Evolutionary conservation across 2,113 vertebrate genomes (phyloP), one percentile per base, ranked within the genome.

Genomic region (Electrona antarctica): DNA sequence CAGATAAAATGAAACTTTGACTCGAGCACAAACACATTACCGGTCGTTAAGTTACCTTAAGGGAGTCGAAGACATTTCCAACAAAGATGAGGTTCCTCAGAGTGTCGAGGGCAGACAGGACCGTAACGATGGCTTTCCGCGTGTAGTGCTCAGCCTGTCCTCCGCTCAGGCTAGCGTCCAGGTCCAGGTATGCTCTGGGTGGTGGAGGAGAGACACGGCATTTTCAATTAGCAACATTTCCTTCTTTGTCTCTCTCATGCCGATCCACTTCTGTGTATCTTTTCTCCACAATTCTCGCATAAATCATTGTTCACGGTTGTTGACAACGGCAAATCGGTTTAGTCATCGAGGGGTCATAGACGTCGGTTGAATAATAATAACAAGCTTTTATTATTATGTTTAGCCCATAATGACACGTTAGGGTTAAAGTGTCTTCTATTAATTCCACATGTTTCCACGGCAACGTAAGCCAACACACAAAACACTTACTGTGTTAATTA

Each of bases 41-140:
- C 2, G 7, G 29, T 10, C n/a, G 46, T 12, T 33, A 58, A 14
- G 82, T 87, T 81, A 98, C 96, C 95, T 98, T 98, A 12, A 97
- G 86, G 21, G 96, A 98, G 69, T 97, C 93, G 65, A 96, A 91
- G 41, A 96, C 76, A 83, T 92, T 94, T 64, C 89, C 88, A 5
- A 97, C 95, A 29, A 97, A 93, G 79, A 97, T 83, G 74, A 97
- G 95, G 68, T 86, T 92, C 74, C 94, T 92, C 64, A 97, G 85
- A 70, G 92, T 82, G 8, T 90, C 90, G 6, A 87, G 56, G 0
- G 89, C 86, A 2, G 91, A 90, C 66, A 91, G 77, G 60, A 73
- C 10, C 8, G 87, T 81, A 52, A 89, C 73, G 8, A 95, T 90
- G 9, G 89, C 85, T 83, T 89, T 93, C 76, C 90, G 90, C 11